Percentiles rank a stretch among this genome's conserved stretches.
Evolutionary conservation across 2,113 vertebrate genomes (phyloP).

Genomic region (Osmerus eperlanus): DNA sequence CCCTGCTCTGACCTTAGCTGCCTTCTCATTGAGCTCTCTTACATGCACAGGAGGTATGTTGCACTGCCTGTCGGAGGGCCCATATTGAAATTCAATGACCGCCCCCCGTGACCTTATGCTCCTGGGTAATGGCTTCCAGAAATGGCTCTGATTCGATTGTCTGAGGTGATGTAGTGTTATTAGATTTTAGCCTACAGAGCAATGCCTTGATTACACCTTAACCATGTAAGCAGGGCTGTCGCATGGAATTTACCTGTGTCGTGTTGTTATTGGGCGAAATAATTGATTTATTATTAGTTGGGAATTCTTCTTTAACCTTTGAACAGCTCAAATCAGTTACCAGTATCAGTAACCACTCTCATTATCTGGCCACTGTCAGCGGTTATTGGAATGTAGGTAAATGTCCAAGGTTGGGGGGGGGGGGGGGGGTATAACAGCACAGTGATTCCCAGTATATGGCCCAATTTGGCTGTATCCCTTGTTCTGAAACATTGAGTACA

Average conservation of each 20-base stretch:
- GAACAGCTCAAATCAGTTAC: too few species aligned
- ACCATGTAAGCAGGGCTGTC: conserved; percentile 16
- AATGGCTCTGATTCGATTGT: conserved; percentile 61
- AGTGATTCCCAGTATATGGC: conserved; percentile 14
- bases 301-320: too few species aligned
- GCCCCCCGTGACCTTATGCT: conserved; percentile 77
- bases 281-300: not conserved
- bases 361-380: not conserved
- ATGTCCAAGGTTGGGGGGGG: not conserved
- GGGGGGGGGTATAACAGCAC: not conserved
- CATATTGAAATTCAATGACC: conserved; percentile 85
- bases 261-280: conserved; percentile 3
- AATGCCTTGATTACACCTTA: conserved; percentile 35
- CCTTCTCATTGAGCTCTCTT: conserved; percentile 44
- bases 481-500: conserved; percentile 25
- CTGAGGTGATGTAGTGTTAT: conserved; percentile 37
- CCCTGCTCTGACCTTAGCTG: conserved; percentile 13
- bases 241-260: conserved; percentile 28
- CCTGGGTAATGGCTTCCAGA: conserved; percentile 77
- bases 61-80: conserved; percentile 60
- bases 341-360: too few species aligned
- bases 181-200: conserved; percentile 32
- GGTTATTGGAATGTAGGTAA: conserved; percentile 5
- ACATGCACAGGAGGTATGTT: conserved; percentile 51
- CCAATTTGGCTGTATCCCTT: conserved; percentile 17